phyloP scores from a whole-genome alignment of 92 coral and sea anemone genomes.

The Porites divaricata region DNA sequence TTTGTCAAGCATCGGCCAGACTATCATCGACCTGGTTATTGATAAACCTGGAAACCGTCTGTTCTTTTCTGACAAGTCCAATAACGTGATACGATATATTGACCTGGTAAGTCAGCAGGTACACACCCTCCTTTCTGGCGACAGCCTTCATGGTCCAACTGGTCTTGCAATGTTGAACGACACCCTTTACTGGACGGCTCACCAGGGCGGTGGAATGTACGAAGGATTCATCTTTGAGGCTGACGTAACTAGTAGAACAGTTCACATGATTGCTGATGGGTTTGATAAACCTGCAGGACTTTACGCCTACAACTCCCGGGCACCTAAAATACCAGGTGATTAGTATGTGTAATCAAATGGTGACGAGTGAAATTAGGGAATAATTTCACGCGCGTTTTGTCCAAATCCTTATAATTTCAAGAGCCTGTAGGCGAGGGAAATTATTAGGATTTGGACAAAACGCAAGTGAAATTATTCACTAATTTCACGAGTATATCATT shows the following conservation, averaged over 20 bases:
- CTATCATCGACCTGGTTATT: slow-evolving; percentile 5
- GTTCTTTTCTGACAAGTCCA: slow-evolving; percentile 21
- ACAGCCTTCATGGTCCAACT: slow-evolving; percentile 11
- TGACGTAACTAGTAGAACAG: neutral
- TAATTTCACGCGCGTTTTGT: too few species aligned
- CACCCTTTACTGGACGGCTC: slow-evolving; percentile 25
- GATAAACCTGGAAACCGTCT: slow-evolving; percentile 11
- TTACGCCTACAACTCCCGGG: neutral
- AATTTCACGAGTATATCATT: too few species aligned
- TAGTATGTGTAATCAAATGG: too few species aligned
- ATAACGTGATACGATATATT: slow-evolving; percentile 19
- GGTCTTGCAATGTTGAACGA: neutral
- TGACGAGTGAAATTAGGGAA: too few species aligned
- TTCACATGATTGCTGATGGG: slow-evolving; percentile 9
- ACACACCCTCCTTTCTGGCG: slow-evolving; percentile 19
- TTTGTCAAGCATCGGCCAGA: slow-evolving; percentile 3
- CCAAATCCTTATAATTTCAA: too few species aligned
- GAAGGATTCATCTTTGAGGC: slow-evolving; percentile 30
- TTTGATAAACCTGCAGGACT: slow-evolving; percentile 13
- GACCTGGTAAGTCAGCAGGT: neutral
- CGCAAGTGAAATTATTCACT: too few species aligned
- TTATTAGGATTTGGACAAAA: too few species aligned
- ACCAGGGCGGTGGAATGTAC: slow-evolving; percentile 9
- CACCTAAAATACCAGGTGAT: slow-evolving; percentile 9
- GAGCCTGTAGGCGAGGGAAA: too few species aligned